Conservation (phyloP, 2,888 invertebrate species). For the Ormyrus pomaceus region DNA sequence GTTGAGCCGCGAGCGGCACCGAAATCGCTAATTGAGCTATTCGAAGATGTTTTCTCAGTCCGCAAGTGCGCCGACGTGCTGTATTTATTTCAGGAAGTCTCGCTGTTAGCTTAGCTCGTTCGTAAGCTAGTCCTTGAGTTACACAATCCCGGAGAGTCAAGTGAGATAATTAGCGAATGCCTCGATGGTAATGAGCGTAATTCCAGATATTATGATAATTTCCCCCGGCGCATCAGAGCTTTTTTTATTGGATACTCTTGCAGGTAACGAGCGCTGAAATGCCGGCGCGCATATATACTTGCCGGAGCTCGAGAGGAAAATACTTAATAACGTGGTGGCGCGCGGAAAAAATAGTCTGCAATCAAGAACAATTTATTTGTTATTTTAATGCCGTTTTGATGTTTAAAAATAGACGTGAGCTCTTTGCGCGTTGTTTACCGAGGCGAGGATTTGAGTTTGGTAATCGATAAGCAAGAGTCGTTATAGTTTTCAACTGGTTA, state of each 20-base stretch:
- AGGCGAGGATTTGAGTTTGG: no score
- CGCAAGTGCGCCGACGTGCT: constrained; percentile 30
- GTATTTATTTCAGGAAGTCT: constrained; percentile 63
- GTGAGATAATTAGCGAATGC: constrained; percentile 72
- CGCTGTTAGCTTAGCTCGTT: constrained; percentile 66
- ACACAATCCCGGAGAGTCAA: constrained; percentile 67
- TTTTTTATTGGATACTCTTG: constrained; percentile 59
- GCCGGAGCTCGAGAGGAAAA: no score
- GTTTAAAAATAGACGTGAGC: neutral
- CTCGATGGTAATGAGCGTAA: constrained; percentile 71
- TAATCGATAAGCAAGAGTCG: no score
- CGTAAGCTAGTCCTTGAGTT: constrained; percentile 69
- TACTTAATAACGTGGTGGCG: neutral
- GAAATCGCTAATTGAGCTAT: constrained; percentile 37
- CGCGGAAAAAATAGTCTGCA: constrained; percentile 1
- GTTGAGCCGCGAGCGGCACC: neutral
- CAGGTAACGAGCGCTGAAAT: constrained; percentile 56
- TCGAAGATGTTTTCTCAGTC: constrained; percentile 46
- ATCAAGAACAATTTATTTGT: neutral
- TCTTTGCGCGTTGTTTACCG: no score
- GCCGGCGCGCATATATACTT: constrained; percentile 1
- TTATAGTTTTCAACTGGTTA: no score
- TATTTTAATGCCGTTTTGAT: neutral
- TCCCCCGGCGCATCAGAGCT: constrained; percentile 57
- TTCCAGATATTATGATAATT: constrained; percentile 68